These are phyloP conservation scores for Abrostola tripartita DNA, from an alignment of 2,888 invertebrate species.

Conservation along the genomic window DNA sequence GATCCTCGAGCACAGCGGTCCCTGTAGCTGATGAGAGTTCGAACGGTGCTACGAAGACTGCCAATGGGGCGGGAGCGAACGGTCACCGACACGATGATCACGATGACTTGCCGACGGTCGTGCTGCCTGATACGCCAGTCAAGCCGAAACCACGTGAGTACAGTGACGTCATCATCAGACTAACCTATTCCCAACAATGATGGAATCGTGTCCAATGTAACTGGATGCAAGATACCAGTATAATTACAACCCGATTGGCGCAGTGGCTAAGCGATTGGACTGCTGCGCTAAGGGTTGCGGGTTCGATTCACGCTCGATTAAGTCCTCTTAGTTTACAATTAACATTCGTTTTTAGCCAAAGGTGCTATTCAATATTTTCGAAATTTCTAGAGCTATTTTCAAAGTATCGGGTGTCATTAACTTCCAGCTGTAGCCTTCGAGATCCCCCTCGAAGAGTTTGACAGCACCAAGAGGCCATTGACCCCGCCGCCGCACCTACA, in stretches of 20 bases:
- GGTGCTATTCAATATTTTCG: too few species aligned
- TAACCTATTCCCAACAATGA: not conserved
- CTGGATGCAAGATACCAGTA: too few species aligned
- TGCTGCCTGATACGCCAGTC: constrained; percentile 79
- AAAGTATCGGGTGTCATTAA: not conserved
- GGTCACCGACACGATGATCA: constrained; percentile 66
- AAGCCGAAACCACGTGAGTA: constrained; percentile 80
- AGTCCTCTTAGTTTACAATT: too few species aligned
- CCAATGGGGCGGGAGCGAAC: constrained; percentile 59
- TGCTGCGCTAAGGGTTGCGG: too few species aligned
- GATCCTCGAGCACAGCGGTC: constrained; percentile 79
- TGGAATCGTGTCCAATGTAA: too few species aligned
- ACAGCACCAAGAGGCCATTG: constrained; percentile 77
- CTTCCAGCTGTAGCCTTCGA: constrained; percentile 88
- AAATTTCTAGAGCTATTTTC: not conserved
- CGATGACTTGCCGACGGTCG: constrained; percentile 78
- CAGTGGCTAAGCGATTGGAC: too few species aligned
- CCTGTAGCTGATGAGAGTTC: constrained; percentile 62
- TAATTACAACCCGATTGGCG: too few species aligned
- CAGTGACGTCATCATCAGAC: not conserved
- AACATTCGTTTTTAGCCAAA: too few species aligned
- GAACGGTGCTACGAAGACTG: constrained; percentile 64
- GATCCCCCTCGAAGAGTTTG: constrained; percentile 87
- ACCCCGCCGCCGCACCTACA: constrained; percentile 91
- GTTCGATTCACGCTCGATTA: too few species aligned